Percentiles rank a stretch among this genome's conserved stretches.
These are phyloP conservation scores for Dryadula phaetusa DNA, from an alignment of 2,888 invertebrate genomes.

Conservation along the genomic window DNA sequence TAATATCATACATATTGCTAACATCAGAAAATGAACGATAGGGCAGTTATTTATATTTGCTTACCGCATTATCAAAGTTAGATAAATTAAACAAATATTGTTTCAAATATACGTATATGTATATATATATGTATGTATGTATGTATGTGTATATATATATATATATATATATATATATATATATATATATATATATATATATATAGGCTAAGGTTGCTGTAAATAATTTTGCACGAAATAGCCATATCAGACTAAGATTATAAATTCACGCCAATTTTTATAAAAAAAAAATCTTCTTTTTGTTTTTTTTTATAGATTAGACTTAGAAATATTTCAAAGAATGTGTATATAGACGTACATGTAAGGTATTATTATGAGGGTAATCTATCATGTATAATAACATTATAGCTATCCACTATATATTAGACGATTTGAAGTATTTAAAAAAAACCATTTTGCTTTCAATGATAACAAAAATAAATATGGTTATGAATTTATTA, in stretches of 20 bases:
- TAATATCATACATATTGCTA: neutral
- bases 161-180: constrained; percentile 27
- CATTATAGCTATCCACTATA: constrained; percentile 5
- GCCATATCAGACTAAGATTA: constrained; percentile 47
- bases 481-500: neutral
- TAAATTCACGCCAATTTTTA: constrained; percentile 22
- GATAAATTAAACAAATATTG: neutral
- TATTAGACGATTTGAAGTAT: constrained; percentile 2
- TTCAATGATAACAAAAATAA: neutral
- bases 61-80: constrained; percentile 5
- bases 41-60: constrained; percentile 1
- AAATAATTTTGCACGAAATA: constrained; percentile 52
- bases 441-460: neutral
- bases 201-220: constrained; percentile 47
- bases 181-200: constrained; percentile 30
- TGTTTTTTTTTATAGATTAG: constrained; percentile 4
- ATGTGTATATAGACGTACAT: constrained; percentile 24
- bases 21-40: neutral
- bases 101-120: constrained; percentile 2
- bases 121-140: constrained; percentile 32
- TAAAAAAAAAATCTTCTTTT: neutral
- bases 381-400: constrained; percentile 11
- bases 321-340: constrained; percentile 7
- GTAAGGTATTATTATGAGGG: constrained; percentile 9
- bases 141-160: constrained; percentile 15